Evolutionary conservation across 2,113 vertebrate genomes (phyloP), one percentile per base, ranked within the genome.

Genomic region (Perca fluviatilis): DNA sequence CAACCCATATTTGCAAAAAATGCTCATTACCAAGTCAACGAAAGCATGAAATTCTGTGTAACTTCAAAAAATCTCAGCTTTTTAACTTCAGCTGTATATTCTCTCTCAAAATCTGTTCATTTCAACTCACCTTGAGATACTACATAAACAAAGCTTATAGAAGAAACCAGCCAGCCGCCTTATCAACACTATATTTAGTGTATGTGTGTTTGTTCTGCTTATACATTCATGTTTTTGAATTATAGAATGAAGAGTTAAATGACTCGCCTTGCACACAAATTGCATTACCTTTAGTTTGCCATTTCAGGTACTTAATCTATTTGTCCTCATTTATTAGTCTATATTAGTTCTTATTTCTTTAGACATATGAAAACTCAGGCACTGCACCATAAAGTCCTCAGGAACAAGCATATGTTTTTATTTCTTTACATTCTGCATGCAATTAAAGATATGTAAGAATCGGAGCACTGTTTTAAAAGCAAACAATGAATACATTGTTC

Each of bases 221-320:
- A n/a, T n/a, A 14, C 2, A 15, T 51, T 40, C 2, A 61, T 54
- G 3, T 40, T 62, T 57, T 9, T 53, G 15, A 13, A 82, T 82
- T 21, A 27, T 13, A 47, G 14, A 30, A 61, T 51, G 3, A 63
- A 57, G 47, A 57, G 47, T 60, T 77, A 79, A 53, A 61, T 47
- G 16, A 93, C 77, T 90, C 77, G 86, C 80, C 84, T 84, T 85
- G 33, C 19, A 62, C 12, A 70, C 46, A 77, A 73, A 70, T 47
- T 61, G 36, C 8, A 68, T 81, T 61, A 47, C 47, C 25, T 70
- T 77, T 54, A 80, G 25, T 68, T 81, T 69, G n/a, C 76, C 30
- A 49, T 66, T 62, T 88, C 62, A 74, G 57, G 49, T 73, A 61
- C 3, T 70, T 73, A 4, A 63, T 74, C 51, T 18, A 40, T 77